Conservation (phyloP, 2,113 vertebrate species). For the Raphicerus campestris region DNA sequence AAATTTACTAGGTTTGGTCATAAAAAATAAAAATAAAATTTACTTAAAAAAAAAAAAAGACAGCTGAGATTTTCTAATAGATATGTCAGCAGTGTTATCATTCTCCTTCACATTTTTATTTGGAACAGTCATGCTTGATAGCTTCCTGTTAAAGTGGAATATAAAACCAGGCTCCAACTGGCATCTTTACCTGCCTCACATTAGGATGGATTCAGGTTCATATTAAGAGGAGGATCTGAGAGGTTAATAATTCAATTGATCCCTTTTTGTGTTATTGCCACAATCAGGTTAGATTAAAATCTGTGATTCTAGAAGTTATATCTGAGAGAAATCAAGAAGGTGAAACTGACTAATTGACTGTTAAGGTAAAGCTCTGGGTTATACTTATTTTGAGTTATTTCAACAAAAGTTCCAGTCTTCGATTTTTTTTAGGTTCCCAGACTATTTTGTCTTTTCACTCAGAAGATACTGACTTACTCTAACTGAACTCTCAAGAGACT, state of each 20-base stretch:
- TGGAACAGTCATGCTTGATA: neutral
- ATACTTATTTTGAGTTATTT: neutral
- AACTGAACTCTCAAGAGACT: neutral
- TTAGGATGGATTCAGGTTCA: neutral
- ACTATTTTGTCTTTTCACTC: neutral
- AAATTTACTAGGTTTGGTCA: no score
- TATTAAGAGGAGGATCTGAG: neutral
- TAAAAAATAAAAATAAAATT: no score
- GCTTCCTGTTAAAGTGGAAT: neutral
- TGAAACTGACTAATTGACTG: neutral
- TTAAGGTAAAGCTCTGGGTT: neutral
- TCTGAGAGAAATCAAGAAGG: neutral
- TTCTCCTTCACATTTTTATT: neutral
- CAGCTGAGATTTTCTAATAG: neutral
- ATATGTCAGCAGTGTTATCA: neutral
- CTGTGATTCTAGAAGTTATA: neutral
- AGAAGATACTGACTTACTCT: neutral
- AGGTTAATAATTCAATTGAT: neutral
- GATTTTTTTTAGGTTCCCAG: neutral
- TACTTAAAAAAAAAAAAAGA: neutral
- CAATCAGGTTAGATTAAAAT: neutral
- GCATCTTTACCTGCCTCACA: neutral
- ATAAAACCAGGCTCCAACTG: neutral
- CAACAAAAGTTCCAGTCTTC: neutral
- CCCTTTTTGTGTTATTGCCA: neutral